phyloP scores from a whole-genome alignment of 2,113 vertebrate species.

The Pangasianodon gigas region DNA sequence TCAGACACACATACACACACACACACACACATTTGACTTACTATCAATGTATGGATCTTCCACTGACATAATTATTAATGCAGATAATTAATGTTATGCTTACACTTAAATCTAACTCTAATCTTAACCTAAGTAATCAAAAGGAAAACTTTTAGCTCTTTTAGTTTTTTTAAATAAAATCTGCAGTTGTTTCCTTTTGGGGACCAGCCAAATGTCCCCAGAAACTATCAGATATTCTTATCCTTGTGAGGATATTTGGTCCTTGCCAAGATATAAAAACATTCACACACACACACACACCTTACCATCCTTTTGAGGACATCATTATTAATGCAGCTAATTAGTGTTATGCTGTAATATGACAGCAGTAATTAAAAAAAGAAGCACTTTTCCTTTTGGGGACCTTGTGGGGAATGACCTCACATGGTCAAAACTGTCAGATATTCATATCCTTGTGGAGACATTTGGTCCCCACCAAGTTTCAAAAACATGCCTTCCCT shows the following conservation, averaged over 20 bases:
- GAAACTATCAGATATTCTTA: background rate
- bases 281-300: background rate
- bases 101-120: background rate
- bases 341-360: background rate
- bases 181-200: background rate
- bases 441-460: background rate
- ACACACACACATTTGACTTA: slow-evolving; percentile 3
- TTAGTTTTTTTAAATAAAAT: background rate
- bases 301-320: too few relatives aligned
- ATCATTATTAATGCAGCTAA: background rate
- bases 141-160: background rate
- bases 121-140: background rate
- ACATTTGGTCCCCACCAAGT: background rate
- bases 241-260: background rate
- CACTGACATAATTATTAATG: slow-evolving; percentile 22
- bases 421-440: background rate
- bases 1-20: slow-evolving; percentile 35
- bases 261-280: background rate
- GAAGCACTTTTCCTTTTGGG: too few relatives aligned
- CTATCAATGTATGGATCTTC: background rate
- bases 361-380: too few relatives aligned
- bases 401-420: background rate
- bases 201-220: background rate
- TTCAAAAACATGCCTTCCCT: background rate
- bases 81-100: background rate